Evolutionary conservation across 1,140 invertebrate species (phyloP).

Genomic region (Bombus balteatus): DNA sequence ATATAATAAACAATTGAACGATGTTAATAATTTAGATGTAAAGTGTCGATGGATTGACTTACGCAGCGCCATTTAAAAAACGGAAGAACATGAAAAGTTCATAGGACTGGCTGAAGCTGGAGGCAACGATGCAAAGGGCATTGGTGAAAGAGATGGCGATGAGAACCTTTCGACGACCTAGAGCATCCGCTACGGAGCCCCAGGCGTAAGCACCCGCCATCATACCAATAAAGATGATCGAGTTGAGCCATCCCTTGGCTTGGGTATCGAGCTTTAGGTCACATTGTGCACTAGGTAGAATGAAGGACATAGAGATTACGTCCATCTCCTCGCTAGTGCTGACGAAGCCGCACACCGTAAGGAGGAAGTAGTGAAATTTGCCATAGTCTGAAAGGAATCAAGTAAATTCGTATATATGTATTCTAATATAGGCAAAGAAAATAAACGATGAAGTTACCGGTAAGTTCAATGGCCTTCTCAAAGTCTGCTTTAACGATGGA

Average conservation of each 20-base stretch:
- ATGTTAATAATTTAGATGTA: neutral
- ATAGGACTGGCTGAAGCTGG: constrained; percentile 93
- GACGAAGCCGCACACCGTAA: constrained; percentile 95
- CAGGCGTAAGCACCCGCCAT: constrained; percentile 96
- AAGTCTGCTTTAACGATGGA: constrained; percentile 89
- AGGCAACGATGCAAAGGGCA: constrained; percentile 92
- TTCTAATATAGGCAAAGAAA: neutral
- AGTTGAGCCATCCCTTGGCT: constrained; percentile 95
- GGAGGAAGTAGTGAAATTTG: constrained; percentile 93
- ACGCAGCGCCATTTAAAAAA: constrained; percentile 96
- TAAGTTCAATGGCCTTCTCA: constrained; percentile 91
- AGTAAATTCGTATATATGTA: neutral
- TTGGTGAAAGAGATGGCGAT: constrained; percentile 95
- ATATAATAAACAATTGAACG: neutral
- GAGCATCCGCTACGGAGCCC: constrained; percentile 94
- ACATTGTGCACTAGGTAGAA: constrained; percentile 95
- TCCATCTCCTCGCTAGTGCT: constrained; percentile 98
- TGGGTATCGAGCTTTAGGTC: constrained; percentile 93
- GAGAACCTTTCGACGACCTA: constrained; percentile 92
- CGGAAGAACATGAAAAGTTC: constrained; percentile 94
- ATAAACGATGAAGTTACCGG: constrained; percentile 80
- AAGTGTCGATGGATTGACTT: constrained; percentile 78
- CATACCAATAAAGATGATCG: constrained; percentile 95
- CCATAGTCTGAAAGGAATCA: constrained; percentile 89
- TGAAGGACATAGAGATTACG: constrained; percentile 97